Conservation (phyloP, 2,113 vertebrate genomes). For the Crotalus tigris region DNA sequence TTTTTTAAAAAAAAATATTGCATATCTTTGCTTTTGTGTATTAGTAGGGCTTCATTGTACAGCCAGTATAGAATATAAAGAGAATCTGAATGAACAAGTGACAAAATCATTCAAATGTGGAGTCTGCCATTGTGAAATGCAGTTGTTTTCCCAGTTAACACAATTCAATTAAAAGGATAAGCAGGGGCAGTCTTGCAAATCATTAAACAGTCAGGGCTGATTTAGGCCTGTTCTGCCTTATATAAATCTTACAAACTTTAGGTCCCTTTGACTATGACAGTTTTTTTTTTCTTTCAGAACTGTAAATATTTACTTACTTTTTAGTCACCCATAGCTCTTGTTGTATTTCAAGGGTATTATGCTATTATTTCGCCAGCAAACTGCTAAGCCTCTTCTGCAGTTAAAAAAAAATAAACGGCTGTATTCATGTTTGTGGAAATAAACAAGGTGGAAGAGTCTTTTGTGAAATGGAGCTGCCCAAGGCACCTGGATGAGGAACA, state of each 20-base stretch:
- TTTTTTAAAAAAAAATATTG: background rate
- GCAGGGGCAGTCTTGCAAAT: background rate
- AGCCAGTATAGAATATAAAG: background rate
- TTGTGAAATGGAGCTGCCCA: background rate
- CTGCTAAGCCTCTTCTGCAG: background rate
- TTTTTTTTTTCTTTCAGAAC: background rate
- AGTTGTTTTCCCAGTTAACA: background rate
- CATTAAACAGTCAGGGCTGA: background rate
- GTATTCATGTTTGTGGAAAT: background rate
- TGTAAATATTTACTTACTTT: background rate
- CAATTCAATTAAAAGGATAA: background rate
- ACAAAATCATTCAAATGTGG: background rate
- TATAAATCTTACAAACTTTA: background rate
- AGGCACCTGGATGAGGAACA: background rate
- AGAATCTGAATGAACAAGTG: background rate
- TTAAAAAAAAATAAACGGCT: background rate
- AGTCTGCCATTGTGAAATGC: background rate
- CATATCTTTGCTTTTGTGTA: background rate
- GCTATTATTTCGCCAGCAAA: background rate
- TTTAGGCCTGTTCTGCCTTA: background rate
- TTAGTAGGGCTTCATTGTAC: background rate
- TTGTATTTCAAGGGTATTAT: background rate
- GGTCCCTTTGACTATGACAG: background rate
- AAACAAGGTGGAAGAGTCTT: background rate
- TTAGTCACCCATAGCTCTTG: background rate